Base-by-base conservation (phyloP, 1,140 invertebrate genomes). In the Bombus confusus region DNA sequence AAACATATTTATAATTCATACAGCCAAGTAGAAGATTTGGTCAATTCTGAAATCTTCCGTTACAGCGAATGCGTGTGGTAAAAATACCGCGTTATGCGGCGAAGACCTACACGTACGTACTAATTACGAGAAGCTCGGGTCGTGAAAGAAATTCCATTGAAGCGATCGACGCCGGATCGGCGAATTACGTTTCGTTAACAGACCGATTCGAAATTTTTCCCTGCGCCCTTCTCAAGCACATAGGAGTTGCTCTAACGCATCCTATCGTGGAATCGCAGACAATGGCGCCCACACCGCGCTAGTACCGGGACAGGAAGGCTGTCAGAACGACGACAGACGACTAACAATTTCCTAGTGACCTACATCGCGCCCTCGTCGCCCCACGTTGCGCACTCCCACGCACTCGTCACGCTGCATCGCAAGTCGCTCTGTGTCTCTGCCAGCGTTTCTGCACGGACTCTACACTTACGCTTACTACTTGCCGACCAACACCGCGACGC, bases 261-360 rank as follows among this genome's bases (percentile, higher is more conserved):
- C 76, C 37, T 43, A 59, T 28, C 59, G 77, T 62, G 79, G 71
- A 79, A 85, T 90, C 77, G 34, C 12, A 84, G 57, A 87, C 76
- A 87, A 87, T 82, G 72, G 77, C 88, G 86, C 89, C 88, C 88
- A 89, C 88, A 52, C 31, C n/a, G 87, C 52, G 73, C n/a, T 68
- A 71, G 52, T 52, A 52, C 82, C 74, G 41, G 75, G 71, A 82
- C 82, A 90, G 89, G 86, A 89, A 89, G 88, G 66, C 79, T 82
- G 89, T 90, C 76, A 87, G 88, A 83, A 87, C 89, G 89, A 87
- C 89, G 89, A 83, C 88, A 81, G 85, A 90, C 92, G 91, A 90
- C 89, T 87, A 90, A 91, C 88, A 91, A 93, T 94, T 94, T 93
- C 92, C 93, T 90, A 94, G 91, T 94, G 93, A 94, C 93, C 93